phyloP scores from a whole-genome alignment of 2,888 invertebrate genomes.

The Drosophila lutescens region DNA sequence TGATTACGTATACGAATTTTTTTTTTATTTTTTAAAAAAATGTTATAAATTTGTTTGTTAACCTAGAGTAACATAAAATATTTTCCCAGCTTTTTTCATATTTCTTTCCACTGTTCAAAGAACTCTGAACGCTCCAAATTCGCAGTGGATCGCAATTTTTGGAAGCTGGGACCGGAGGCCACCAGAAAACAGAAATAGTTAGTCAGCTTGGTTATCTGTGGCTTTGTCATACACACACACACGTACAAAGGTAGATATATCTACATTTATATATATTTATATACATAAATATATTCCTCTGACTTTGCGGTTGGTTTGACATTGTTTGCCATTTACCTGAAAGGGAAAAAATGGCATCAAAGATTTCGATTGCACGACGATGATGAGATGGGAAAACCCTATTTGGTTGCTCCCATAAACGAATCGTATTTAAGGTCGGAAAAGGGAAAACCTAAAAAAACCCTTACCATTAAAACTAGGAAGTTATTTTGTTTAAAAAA shows the following conservation, averaged over 20 bases:
- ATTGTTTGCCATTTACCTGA: conserved; percentile 17
- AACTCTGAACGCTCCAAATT: conserved; percentile 6
- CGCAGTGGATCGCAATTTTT: conserved; percentile 3
- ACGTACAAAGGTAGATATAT: not conserved
- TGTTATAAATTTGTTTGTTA: too few relatives aligned
- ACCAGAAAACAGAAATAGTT: conserved; percentile 47
- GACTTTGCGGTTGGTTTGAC: conserved; percentile 33
- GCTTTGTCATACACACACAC: conserved; percentile 32
- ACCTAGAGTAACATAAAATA: not conserved
- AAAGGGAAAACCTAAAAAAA: too few relatives aligned
- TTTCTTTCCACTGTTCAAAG: conserved; percentile 8
- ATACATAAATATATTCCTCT: conserved; percentile 32
- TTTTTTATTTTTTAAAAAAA: too few relatives aligned
- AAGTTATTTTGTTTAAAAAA: too few relatives aligned
- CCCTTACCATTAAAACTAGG: too few relatives aligned
- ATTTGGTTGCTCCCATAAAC: not conserved
- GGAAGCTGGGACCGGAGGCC: conserved; percentile 27
- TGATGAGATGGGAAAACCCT: not conserved
- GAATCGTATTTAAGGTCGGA: not conserved
- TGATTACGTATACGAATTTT: not conserved
- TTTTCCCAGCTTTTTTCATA: too few relatives aligned
- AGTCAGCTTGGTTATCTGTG: conserved; percentile 52
- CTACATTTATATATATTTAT: not conserved
- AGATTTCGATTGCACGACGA: conserved; percentile 1
- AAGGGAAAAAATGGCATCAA: not conserved